Percentiles rank a stretch among this genome's conserved stretches.
These are phyloP conservation scores for Cylloceria caligata DNA, from an alignment of 2,888 invertebrate species.

Conservation along the genomic window DNA sequence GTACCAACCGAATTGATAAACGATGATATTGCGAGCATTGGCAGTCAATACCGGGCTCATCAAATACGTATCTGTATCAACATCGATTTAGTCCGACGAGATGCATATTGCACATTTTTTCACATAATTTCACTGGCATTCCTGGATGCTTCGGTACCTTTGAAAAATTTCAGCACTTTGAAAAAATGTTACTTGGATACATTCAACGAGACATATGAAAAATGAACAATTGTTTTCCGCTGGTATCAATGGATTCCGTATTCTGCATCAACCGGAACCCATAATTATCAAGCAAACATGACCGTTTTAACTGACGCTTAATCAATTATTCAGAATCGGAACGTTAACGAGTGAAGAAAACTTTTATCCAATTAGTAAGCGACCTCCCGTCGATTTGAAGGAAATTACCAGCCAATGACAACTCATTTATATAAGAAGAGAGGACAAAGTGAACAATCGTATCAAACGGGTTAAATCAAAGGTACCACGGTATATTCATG, in stretches of 20 bases:
- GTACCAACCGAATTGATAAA: neutral
- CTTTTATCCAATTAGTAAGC: too few species aligned
- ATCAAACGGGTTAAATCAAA: neutral
- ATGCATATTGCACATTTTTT: constrained; percentile 24
- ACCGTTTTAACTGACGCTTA: neutral
- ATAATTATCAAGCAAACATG: neutral
- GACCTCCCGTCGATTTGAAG: too few species aligned
- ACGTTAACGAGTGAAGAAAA: too few species aligned
- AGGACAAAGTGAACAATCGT: neutral
- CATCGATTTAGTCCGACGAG: neutral
- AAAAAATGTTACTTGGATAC: neutral
- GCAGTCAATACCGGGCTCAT: constrained; percentile 3
- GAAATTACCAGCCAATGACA: neutral
- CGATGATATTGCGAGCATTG: constrained; percentile 17
- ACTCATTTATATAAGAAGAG: neutral
- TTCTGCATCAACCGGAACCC: neutral
- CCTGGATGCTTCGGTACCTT: neutral
- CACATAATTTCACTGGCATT: neutral
- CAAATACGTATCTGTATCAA: constrained; percentile 1
- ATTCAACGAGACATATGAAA: neutral
- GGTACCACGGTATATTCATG: neutral
- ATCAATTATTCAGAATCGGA: too few species aligned
- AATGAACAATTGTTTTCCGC: neutral
- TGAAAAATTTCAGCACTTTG: neutral
- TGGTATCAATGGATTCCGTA: too few species aligned